Base-by-base conservation (phyloP, 2,888 invertebrate species). In the Amphipoea lucens region DNA sequence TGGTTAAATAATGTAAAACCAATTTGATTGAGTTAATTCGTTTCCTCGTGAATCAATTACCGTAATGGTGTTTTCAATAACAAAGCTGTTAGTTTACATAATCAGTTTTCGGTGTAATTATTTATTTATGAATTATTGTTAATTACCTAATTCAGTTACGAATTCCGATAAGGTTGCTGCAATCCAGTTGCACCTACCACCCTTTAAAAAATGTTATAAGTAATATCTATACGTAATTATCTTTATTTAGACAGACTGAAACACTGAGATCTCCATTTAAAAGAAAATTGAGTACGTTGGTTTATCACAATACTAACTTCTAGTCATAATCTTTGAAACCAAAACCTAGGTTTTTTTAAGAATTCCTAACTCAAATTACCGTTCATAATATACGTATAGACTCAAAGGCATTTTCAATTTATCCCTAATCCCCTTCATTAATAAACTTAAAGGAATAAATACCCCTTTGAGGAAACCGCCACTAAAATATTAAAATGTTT, bases 401-500 rank as follows among this genome's bases (percentile, higher is more conserved):
- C 23, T 42, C 62, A 83, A 76, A 67, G 42, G 45, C 69, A 81
- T 85, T 89, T 87, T 83, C 75, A 85, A 82, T 83, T 80, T 78
- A 79, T 51, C 78, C 68, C 6, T 83, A 85, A 85, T 83, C 78
- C 67, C 73, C 75, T 85, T 81, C 81, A 87, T 88, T 88, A 84
- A 79, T 86, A 78, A 86, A 82, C 73, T 86, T 86, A 68, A 83
- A 71, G 72, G 54, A 79, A 75, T 81, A 81, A 89, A 88, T 81
- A 88, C 76, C 75, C 77, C 71, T 84, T 88, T 81, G 54, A 69
- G 65, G 17, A 77, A 66, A 81, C 70, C 68, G 57, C 84, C 82
- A 72, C 69, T 76, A 78, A 88, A 86, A 70, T 88, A 85, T 76
- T 80, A 79, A 79, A 79, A 84, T 73, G 36, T 81, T 88, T 79